These are phyloP conservation scores for Malurus melanocephalus DNA, from an alignment of 2,113 vertebrate genomes.

Conservation along the genomic window DNA sequence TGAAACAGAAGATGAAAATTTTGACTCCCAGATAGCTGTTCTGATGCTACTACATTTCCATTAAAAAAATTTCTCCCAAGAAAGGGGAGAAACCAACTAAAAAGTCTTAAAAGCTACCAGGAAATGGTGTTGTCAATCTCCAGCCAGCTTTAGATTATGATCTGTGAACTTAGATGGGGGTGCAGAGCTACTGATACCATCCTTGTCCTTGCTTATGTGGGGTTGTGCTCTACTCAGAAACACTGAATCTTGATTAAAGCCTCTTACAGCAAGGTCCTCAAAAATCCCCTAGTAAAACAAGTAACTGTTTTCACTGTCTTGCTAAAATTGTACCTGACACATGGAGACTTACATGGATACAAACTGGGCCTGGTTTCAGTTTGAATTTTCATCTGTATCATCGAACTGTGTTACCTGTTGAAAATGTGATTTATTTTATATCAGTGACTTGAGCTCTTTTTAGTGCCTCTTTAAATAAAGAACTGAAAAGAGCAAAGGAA, in stretches of 20 bases:
- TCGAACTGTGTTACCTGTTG: not conserved
- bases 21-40: not conserved
- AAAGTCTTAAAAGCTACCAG: not conserved
- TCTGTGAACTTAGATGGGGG: not conserved
- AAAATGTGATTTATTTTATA: not conserved
- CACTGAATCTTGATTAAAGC: not conserved
- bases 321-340: not conserved
- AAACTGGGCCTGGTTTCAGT: not conserved
- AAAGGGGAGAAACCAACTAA: not conserved
- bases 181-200: rapidly evolving
- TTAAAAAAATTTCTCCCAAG: not conserved
- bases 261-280: not conserved
- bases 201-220: not conserved
- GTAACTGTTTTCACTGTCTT: not conserved
- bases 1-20: not conserved
- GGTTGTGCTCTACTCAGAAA: not conserved
- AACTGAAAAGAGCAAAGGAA: not conserved
- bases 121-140: not conserved
- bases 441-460: not conserved
- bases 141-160: not conserved
- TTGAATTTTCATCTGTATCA: not conserved
- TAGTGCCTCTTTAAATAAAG: not conserved
- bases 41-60: not conserved
- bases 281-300: not conserved
- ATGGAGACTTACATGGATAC: not conserved